Percentiles rank a stretch among this genome's conserved stretches.
These are phyloP conservation scores for Notospermus geniculatus DNA, from an alignment of 1,140 invertebrate genomes.

Conservation along the genomic window DNA sequence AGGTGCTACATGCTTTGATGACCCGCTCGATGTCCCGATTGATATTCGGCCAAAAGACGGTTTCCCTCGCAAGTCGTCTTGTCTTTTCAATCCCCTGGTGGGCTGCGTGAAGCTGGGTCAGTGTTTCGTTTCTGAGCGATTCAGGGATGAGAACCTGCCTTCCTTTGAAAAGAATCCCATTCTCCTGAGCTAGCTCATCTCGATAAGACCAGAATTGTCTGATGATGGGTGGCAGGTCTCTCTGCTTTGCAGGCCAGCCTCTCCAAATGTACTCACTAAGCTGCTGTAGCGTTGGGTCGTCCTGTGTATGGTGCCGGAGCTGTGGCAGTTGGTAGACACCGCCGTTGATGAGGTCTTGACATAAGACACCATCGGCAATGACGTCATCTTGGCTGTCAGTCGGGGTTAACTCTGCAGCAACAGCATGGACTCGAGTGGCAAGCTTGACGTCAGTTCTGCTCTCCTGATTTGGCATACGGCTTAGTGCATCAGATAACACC, in stretches of 20 bases:
- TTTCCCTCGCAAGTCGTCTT: constrained; percentile 42
- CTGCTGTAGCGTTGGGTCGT: not conserved
- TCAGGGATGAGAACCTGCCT: constrained; percentile 46
- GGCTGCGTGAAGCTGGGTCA: constrained; percentile 49
- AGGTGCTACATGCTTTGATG: constrained; percentile 49
- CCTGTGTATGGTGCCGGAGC: not conserved
- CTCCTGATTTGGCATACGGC: not conserved
- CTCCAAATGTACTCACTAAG: not conserved
- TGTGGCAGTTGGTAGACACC: not conserved
- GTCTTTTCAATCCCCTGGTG: constrained; percentile 56
- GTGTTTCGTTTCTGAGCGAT: constrained; percentile 38
- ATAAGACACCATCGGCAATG: too few species aligned
- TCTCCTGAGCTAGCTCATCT: constrained; percentile 39
- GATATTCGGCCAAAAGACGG: constrained; percentile 55
- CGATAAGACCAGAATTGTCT: constrained; percentile 39
- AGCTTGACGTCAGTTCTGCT: not conserved
- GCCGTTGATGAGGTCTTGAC: not conserved
- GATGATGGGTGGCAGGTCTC: constrained; percentile 26
- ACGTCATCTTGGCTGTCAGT: too few species aligned
- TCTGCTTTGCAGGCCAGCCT: constrained; percentile 51
- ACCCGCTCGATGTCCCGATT: constrained; percentile 53
- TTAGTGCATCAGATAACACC: not conserved
- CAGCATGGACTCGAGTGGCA: not conserved
- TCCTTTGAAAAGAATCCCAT: constrained; percentile 45
- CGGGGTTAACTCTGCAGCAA: too few species aligned